Percentiles rank a stretch among this genome's conserved stretches.
Evolutionary conservation across 1,140 invertebrate species (phyloP).

Genomic region (Planococcus citri): DNA sequence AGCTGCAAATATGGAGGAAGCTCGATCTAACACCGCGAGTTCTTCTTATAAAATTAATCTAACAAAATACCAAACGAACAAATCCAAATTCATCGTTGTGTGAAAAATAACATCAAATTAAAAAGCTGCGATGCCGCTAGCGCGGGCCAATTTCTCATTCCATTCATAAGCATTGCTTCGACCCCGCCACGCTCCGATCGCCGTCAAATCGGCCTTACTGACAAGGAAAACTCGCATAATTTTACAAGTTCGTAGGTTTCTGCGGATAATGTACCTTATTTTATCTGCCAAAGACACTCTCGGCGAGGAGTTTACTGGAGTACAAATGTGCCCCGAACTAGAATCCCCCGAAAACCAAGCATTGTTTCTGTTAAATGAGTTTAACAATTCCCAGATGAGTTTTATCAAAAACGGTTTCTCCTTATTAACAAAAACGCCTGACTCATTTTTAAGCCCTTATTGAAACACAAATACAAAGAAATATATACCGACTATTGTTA

Average conservation of each 20-base stretch:
- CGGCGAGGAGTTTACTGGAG: neutral
- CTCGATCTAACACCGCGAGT: no score
- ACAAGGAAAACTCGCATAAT: neutral
- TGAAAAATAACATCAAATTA: neutral
- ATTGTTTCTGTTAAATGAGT: slow-evolving; percentile 4
- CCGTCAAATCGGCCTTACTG: slow-evolving; percentile 5
- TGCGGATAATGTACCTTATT: slow-evolving; percentile 6
- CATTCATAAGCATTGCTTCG: neutral
- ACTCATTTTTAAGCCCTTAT: neutral
- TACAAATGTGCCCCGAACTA: neutral
- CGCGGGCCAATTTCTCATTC: slow-evolving; percentile 1
- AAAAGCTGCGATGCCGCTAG: neutral
- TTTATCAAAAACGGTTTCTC: neutral
- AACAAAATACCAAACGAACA: neutral
- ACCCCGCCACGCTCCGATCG: neutral
- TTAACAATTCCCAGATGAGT: neutral
- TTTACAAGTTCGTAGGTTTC: slow-evolving; percentile 2
- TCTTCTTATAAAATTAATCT: no score
- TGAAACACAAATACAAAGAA: neutral
- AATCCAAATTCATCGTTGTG: neutral
- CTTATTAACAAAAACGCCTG: neutral
- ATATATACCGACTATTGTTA: neutral
- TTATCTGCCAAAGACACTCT: slow-evolving; percentile 6
- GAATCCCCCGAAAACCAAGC: neutral
- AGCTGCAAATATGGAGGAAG: no score